A percentile compares a stretch with the other conserved stretches of the same genome.
Evolutionary conservation across 2,888 invertebrate genomes (phyloP).

Genomic region (Volucella inflata): DNA sequence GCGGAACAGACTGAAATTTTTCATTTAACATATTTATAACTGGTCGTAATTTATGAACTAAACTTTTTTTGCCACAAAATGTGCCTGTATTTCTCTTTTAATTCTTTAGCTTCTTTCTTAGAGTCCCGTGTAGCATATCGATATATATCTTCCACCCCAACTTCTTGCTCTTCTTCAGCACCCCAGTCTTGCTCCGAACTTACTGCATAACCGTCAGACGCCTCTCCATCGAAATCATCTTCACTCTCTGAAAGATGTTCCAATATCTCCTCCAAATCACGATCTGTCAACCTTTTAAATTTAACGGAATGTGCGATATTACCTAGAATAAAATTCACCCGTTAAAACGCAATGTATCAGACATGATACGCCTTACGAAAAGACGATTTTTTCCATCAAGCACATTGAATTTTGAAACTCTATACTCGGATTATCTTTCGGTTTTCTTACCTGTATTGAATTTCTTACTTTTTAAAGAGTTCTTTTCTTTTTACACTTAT

Average conservation of each 20-base stretch:
- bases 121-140: no score
- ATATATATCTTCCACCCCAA: no score
- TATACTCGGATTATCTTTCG: background rate
- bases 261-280: slow-evolving; percentile 23
- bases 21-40: background rate
- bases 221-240: slow-evolving; percentile 7
- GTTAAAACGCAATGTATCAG: slow-evolving; percentile 7
- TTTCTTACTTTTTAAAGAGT: background rate
- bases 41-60: slow-evolving; percentile 30
- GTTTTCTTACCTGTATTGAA: slow-evolving; percentile 11
- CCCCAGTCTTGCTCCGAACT: background rate
- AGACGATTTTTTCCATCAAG: slow-evolving; percentile 18
- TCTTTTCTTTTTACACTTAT: background rate
- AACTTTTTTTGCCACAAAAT: no score
- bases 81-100: slow-evolving; percentile 4
- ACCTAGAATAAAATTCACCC: slow-evolving; percentile 17
- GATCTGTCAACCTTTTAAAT: slow-evolving; percentile 6
- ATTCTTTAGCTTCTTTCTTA: no score
- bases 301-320: slow-evolving; percentile 1
- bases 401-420: slow-evolving; percentile 18
- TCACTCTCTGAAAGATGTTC: slow-evolving; percentile 16
- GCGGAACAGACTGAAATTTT: background rate
- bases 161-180: background rate
- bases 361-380: no score
- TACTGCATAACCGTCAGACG: no score